Evolutionary conservation across 2,113 vertebrate genomes (phyloP), one percentile per base, ranked within the genome.

Genomic region (Grus americana): DNA sequence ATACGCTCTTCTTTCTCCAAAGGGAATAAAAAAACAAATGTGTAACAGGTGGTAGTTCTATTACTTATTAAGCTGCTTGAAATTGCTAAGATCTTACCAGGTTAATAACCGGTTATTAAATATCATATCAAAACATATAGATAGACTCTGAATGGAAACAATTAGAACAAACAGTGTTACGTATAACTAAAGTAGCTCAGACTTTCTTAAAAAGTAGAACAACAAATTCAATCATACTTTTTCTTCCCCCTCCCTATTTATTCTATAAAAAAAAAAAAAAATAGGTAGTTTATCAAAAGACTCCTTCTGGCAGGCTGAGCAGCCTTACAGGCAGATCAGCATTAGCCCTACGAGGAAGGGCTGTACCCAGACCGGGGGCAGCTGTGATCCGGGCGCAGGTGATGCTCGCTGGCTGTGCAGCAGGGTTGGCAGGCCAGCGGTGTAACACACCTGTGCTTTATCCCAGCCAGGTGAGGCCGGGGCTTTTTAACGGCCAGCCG

Each of bases 401-500:
- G 94, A 49, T 32, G 50, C 38, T 50, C 2, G 0, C 72, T 67
- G 47, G 30, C 30, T 50, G 57, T 20, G 29, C 14, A 20, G 27
- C 36, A 17, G 47, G 20, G 24, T 14, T 0, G 47, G n/a, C n/a
- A 47, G 79, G 62, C 30, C 4, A 2, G 9, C 9, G n/a, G 9
- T 68, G 34, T 30, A 79, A 47, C 34, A 12, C 79, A 86, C 30
- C 40, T 71, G 54, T 11, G 61, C 29, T 15, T 11, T 5, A 15
- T 61, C 15, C 38, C 9, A 40, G 32, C 19, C 15, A 18, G 15
- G 20, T 12, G 34, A 23, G 18, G 6, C 0, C 26, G 15, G 14
- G 12, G 11, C 1, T 79, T 75, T 44, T 57, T 8, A 11, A 5
- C 16, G 15, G 22, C 40, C 22, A 15, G 5, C 0, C 0, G 1